Evolutionary conservation across 2,113 vertebrate species (phyloP).

Genomic region (Seriola aureovittata): DNA sequence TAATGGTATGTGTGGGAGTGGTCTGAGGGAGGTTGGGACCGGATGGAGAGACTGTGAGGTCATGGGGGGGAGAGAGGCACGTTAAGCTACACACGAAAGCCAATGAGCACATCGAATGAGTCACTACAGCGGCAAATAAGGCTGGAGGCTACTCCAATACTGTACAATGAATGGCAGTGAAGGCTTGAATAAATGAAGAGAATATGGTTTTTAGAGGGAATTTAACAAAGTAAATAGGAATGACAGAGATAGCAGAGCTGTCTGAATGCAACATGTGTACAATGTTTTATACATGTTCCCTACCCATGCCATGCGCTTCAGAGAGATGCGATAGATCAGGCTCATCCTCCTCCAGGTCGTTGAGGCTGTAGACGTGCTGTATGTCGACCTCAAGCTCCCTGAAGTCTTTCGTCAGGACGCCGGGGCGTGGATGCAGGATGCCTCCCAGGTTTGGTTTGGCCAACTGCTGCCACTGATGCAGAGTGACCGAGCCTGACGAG

Average conservation of each 20-base stretch:
- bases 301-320: constrained; percentile 81
- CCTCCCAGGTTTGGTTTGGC: constrained; percentile 88
- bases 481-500: constrained; percentile 85
- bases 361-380: constrained; percentile 90
- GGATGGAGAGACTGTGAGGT: constrained; percentile 86
- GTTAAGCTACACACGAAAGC: constrained; percentile 44
- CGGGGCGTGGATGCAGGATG: constrained; percentile 87
- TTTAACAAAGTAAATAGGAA: background rate
- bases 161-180: background rate
- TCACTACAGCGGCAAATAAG: background rate
- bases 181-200: background rate
- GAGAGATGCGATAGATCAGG: constrained; percentile 80
- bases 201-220: background rate
- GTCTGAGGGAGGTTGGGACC: constrained; percentile 86
- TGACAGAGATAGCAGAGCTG: background rate
- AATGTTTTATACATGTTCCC: background rate
- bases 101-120: constrained; percentile 9
- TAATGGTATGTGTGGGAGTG: constrained; percentile 88
- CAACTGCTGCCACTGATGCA: constrained; percentile 93
- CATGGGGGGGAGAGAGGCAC: constrained; percentile 70
- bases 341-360: constrained; percentile 91
- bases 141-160: background rate
- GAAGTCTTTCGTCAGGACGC: constrained; percentile 92
- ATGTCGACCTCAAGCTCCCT: constrained; percentile 87
- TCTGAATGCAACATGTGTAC: background rate